These are phyloP conservation scores for Peromyscus polionotus DNA, from an alignment of 2,113 vertebrate species.

Conservation along the genomic window DNA sequence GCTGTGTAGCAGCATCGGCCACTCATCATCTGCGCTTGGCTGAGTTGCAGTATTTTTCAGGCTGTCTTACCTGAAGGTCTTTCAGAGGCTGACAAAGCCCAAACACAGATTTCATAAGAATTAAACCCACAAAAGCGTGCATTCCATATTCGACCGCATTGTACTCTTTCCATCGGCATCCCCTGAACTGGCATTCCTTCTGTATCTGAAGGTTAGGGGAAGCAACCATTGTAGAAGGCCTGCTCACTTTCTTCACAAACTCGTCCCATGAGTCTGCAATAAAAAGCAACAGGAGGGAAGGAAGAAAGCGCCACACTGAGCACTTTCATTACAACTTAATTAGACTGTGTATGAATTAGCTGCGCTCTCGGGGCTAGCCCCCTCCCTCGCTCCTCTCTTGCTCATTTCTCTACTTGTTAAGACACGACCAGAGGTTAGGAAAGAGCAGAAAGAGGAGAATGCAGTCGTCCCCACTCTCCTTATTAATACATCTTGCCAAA, in stretches of 20 bases:
- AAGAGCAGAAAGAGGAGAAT: constrained; percentile 35
- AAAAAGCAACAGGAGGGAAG: background rate
- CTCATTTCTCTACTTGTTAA: constrained; percentile 70
- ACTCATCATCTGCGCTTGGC: background rate
- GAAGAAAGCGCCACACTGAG: background rate
- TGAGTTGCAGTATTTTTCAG: background rate
- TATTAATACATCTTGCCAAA: constrained; percentile 55
- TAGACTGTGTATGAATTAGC: constrained; percentile 27
- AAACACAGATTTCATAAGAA: constrained; percentile 7
- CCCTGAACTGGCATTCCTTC: background rate
- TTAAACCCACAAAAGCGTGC: background rate
- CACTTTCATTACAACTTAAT: background rate
- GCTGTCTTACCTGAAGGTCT: background rate
- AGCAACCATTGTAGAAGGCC: background rate
- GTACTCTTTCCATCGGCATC: background rate
- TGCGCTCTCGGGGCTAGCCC: background rate
- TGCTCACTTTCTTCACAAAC: background rate
- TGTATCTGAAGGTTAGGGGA: background rate
- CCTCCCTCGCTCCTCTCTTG: background rate
- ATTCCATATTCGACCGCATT: background rate
- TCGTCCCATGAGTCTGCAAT: background rate
- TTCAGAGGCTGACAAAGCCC: background rate
- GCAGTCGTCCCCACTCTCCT: background rate
- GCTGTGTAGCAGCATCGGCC: background rate
- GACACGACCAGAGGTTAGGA: constrained; percentile 58